Evolutionary conservation across 1,140 invertebrate species (phyloP), one percentile per base, ranked within the genome.

Genomic region (Trissolcus basalis): DNA sequence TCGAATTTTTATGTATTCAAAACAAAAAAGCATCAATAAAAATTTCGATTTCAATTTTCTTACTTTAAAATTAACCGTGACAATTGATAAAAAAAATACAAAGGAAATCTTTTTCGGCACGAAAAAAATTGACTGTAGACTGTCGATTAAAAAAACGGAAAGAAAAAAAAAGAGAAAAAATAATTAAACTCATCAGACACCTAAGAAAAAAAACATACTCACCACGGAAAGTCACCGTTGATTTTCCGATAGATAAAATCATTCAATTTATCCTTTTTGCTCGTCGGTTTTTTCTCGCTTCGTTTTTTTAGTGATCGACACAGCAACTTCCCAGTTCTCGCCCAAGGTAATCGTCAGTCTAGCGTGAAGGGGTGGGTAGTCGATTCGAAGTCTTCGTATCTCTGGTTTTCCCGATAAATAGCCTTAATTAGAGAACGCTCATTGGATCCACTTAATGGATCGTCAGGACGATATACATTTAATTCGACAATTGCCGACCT

Each of bases 401-500:
- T 71, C 72, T 51, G 59, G 76, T 78, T 80, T 79, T 80, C 72
- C 80, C 81, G 78, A 83, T 82, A 83, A 83, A 83, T 83, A 83
- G 80, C 82, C 79, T 80, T 83, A 82, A 83, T 82, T 83, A 80
- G 77, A 72, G 65, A 68, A 73, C 71, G 71, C 71, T 78, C 78
- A 77, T 71, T 81, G 73, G 78, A 79, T 80, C 64, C 74, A 58
- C 74, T 81, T 82, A 82, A 83, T 83, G 78, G 78, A 83, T 83
- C 76, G 79, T 80, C 75, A 75, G 64, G 50, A 41, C 60, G 49
- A 65, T 71, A 63, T 71, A 69, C 77, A 80, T 80, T 82, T 80
- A 78, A 79, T 78, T 79, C 75, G 59, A 51, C 69, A 47, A 78
- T 80, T 51, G 67, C 43, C 54, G 43, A 78, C 76, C 73, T 45